Percentiles rank a stretch among this genome's conserved stretches.
These are phyloP conservation scores for Rhopalosiphum maidis DNA, from an alignment of 1,140 invertebrate genomes.

Conservation along the genomic window DNA sequence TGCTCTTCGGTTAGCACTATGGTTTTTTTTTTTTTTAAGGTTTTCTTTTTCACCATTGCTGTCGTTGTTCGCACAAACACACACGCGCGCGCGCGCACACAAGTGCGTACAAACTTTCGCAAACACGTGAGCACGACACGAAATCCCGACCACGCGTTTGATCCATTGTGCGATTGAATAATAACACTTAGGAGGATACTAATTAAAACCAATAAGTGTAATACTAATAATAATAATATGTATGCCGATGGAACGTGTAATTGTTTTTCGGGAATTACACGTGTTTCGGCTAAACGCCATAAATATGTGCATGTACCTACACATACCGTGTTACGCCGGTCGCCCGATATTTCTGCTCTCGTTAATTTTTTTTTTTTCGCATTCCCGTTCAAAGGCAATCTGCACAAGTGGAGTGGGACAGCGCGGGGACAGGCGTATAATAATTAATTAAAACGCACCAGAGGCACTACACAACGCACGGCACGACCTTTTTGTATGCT, in stretches of 20 bases:
- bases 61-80: too few species aligned
- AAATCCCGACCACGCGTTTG: background rate
- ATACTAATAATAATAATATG: background rate
- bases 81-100: background rate
- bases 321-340: too few species aligned
- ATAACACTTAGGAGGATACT: background rate
- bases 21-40: background rate
- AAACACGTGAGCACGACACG: background rate
- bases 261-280: background rate
- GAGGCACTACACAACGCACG: background rate
- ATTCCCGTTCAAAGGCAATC: background rate
- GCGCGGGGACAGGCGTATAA: background rate
- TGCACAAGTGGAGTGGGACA: background rate
- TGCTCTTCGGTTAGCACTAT: background rate
- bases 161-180: background rate
- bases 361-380: background rate
- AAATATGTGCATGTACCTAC: background rate
- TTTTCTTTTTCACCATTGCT: background rate
- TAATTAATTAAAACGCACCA: background rate
- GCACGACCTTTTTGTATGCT: background rate
- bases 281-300: background rate
- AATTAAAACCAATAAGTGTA: background rate
- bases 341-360: background rate
- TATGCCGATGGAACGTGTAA: background rate
- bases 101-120: background rate